phyloP scores from a whole-genome alignment of 2,888 invertebrate genomes.

The Anorthoa munda region DNA sequence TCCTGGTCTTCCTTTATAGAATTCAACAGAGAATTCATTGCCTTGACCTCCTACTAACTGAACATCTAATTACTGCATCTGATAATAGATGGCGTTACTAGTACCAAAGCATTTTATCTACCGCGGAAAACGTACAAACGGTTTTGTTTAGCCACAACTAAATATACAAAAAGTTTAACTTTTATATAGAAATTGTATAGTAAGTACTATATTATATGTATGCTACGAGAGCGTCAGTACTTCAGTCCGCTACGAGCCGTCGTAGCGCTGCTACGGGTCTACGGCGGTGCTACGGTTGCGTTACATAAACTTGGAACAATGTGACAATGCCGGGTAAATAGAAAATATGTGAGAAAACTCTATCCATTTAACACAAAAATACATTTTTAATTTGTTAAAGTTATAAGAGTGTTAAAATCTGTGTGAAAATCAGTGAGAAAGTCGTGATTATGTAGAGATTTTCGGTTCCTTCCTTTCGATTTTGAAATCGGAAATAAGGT shows the following conservation, averaged over 20 bases:
- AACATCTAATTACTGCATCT: conserved; percentile 44
- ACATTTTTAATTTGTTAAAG: conserved; percentile 38
- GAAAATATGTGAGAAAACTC: conserved; percentile 60
- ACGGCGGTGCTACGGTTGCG: conserved; percentile 66
- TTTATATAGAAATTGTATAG: conserved; percentile 37
- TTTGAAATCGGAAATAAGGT: conserved; percentile 62
- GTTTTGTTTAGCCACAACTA: conserved; percentile 46
- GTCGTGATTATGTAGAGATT: conserved; percentile 43
- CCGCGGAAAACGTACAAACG: conserved; percentile 19
- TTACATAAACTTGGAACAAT: conserved; percentile 64
- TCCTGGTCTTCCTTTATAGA: too few species aligned
- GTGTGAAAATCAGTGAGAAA: conserved; percentile 54
- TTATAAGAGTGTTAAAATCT: conserved; percentile 25
- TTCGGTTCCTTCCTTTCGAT: conserved; percentile 43
- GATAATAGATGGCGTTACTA: conserved; percentile 72
- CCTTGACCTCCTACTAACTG: too few species aligned
- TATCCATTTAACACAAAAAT: conserved; percentile 19
- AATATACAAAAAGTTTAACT: conserved; percentile 53
- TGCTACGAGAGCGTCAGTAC: conserved; percentile 45
- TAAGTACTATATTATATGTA: conserved; percentile 37
- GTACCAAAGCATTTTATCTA: conserved; percentile 45
- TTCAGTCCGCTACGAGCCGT: conserved; percentile 78
- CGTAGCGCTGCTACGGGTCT: conserved; percentile 76
- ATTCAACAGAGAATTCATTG: too few species aligned
- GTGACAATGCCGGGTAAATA: conserved; percentile 68